A percentile compares a stretch with the other conserved stretches of the same genome.
phyloP scores from a whole-genome alignment of 2,113 vertebrate genomes.

The Thryonomys swinderianus region DNA sequence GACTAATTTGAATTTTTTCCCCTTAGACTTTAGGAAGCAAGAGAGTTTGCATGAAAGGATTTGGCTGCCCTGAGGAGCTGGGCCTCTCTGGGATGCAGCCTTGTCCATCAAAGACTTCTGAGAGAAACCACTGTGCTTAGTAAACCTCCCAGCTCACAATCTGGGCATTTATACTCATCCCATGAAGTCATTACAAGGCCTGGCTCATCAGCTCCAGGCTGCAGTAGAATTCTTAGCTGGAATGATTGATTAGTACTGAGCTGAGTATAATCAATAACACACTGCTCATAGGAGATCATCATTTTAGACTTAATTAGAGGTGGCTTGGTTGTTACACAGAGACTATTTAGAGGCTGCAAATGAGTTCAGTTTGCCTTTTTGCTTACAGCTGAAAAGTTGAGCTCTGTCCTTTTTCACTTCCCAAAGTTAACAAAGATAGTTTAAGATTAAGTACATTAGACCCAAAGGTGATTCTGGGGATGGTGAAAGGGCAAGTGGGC shows the following conservation, averaged over 20 bases:
- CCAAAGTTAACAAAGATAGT: not conserved
- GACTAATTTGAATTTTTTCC: not conserved
- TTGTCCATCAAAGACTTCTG: not conserved
- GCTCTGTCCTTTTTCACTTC: slow-evolving; percentile 1
- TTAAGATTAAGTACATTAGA: slow-evolving; percentile 44
- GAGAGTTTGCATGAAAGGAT: not conserved
- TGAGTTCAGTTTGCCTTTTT: slow-evolving; percentile 56
- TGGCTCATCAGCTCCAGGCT: slow-evolving; percentile 24
- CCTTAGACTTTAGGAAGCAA: not conserved
- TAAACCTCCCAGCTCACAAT: not conserved
- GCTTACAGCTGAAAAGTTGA: slow-evolving; percentile 38
- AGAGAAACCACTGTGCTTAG: not conserved
- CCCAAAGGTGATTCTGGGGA: not conserved
- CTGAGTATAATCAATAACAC: slow-evolving; percentile 61
- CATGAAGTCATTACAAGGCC: not conserved
- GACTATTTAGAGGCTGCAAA: slow-evolving; percentile 52
- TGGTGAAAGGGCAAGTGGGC: not conserved
- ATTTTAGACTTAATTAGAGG: slow-evolving; percentile 80
- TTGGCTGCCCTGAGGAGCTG: not conserved
- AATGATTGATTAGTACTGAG: slow-evolving; percentile 66
- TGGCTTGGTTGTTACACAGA: slow-evolving; percentile 69
- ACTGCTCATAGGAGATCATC: slow-evolving; percentile 71
- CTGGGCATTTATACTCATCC: not conserved
- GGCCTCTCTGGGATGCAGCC: not conserved
- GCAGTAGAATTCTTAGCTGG: slow-evolving; percentile 61